A percentile compares a stretch with the other conserved stretches of the same genome.
Evolutionary conservation across 2,113 vertebrate genomes (phyloP).

Genomic region (Cyanistes caeruleus): DNA sequence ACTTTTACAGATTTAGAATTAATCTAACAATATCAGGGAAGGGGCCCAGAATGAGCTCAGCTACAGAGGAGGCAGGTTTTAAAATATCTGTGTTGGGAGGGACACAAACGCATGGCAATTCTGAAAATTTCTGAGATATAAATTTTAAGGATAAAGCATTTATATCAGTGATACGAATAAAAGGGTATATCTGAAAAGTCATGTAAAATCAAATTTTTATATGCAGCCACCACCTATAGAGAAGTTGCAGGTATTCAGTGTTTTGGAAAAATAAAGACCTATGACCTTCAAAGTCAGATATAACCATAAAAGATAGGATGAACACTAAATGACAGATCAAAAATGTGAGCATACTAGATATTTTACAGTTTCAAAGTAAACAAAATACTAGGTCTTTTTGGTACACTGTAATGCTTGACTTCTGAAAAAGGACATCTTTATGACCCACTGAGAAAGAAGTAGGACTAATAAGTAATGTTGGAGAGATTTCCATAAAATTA

Average conservation of each 20-base stretch:
- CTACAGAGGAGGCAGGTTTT: background rate
- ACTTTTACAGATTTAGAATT: background rate
- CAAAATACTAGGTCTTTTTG: background rate
- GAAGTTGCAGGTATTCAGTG: background rate
- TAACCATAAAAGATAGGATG: background rate
- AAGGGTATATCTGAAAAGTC: background rate
- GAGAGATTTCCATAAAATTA: background rate
- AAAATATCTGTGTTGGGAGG: background rate
- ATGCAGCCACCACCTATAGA: background rate
- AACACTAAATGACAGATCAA: background rate
- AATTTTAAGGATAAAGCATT: background rate
- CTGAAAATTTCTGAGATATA: background rate
- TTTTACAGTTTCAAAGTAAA: background rate
- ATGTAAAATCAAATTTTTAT: background rate
- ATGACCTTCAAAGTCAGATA: background rate
- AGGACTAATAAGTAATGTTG: background rate
- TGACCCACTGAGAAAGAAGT: background rate
- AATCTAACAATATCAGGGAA: background rate
- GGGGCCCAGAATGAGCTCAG: background rate
- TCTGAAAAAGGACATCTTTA: background rate
- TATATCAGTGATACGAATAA: background rate
- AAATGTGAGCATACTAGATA: background rate
- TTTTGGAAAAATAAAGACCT: background rate
- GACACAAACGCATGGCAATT: background rate
- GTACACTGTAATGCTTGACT: background rate